These are phyloP conservation scores for Etheostoma spectabile DNA, from an alignment of 2,113 vertebrate genomes.

Conservation along the genomic window DNA sequence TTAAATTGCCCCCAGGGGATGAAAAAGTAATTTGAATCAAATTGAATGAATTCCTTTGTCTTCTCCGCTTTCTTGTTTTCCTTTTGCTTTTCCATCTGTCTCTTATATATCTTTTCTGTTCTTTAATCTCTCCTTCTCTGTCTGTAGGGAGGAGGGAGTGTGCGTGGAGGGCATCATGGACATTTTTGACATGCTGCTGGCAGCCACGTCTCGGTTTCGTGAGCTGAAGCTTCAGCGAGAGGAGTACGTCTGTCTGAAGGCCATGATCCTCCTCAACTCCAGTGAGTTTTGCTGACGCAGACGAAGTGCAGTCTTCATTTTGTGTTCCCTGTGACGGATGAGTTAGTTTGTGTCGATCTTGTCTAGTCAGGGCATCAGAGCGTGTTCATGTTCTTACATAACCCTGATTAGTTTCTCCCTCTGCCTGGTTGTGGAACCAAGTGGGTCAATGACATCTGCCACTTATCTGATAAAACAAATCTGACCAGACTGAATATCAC, in stretches of 20 bases:
- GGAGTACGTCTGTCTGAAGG: constrained; percentile 98
- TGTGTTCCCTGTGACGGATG: not conserved
- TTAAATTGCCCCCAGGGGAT: too few species aligned
- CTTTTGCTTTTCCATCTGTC: not conserved
- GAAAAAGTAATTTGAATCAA: too few species aligned
- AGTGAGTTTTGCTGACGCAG: constrained; percentile 86
- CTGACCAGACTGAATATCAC: not conserved
- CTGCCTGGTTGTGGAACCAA: not conserved
- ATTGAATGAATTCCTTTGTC: too few species aligned
- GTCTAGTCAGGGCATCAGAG: not conserved
- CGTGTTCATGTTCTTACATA: constrained; percentile 6
- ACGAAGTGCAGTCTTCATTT: not conserved
- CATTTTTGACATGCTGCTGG: constrained; percentile 98
- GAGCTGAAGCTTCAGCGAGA: constrained; percentile 96
- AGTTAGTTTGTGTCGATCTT: not conserved
- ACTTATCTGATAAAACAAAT: not conserved
- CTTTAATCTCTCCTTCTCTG: not conserved
- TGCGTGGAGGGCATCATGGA: constrained; percentile 99
- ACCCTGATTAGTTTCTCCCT: constrained; percentile 18
- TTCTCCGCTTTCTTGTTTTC: not conserved
- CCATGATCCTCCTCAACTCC: constrained; percentile 98
- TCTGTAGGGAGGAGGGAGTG: constrained; percentile 92
- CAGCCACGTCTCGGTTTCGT: constrained; percentile 93
- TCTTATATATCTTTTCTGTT: not conserved
- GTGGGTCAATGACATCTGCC: constrained; percentile 1